phyloP scores from a whole-genome alignment of 2,888 invertebrate genomes.

The Euzophera pinguis region DNA sequence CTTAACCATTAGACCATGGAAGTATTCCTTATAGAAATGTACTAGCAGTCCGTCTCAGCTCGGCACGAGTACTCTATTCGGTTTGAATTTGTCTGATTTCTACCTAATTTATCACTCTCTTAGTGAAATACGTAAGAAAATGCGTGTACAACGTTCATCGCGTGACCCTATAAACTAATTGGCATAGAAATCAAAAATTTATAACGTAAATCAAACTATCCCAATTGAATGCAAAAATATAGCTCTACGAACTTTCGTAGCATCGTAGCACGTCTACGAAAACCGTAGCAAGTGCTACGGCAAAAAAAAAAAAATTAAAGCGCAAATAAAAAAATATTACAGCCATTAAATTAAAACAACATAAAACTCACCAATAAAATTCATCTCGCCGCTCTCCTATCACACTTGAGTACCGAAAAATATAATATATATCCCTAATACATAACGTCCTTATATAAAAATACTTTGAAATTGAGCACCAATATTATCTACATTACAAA shows the following conservation, averaged over 20 bases:
- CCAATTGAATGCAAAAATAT: neutral
- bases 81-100: too few species aligned
- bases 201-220: neutral
- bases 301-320: neutral
- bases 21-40: too few species aligned
- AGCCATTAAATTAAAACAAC: neutral
- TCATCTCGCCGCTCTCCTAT: constrained; percentile 53
- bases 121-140: too few species aligned
- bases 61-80: too few species aligned
- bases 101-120: too few species aligned
- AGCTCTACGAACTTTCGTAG: constrained; percentile 14
- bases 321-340: constrained; percentile 9
- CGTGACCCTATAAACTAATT: too few species aligned
- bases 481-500: constrained; percentile 55
- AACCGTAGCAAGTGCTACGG: constrained; percentile 14
- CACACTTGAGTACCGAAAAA: constrained; percentile 42
- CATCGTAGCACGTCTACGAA: constrained; percentile 4
- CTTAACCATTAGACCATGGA: too few species aligned
- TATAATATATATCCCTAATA: constrained; percentile 43
- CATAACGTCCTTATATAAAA: constrained; percentile 67
- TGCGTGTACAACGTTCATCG: too few species aligned
- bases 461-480: constrained; percentile 71
- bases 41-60: too few species aligned
- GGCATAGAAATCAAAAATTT: too few species aligned
- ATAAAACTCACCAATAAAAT: constrained; percentile 67